Conservation (phyloP, 2,888 invertebrate species). For the Dioctria rufipes region DNA sequence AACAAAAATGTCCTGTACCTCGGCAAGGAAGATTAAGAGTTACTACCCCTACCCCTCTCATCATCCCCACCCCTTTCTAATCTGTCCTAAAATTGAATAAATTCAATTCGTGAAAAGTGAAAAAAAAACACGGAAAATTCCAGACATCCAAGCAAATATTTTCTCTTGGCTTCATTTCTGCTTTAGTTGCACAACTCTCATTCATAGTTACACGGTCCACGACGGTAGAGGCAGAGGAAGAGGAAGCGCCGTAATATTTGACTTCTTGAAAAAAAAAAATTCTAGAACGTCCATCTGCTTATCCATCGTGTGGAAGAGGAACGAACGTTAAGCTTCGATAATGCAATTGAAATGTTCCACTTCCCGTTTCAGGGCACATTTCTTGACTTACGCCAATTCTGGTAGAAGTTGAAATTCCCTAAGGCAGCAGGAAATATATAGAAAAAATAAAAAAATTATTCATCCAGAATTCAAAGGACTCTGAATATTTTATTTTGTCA, state of each 20-base stretch:
- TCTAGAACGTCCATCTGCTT: constrained; percentile 19
- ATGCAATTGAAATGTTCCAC: constrained; percentile 44
- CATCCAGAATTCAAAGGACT: constrained; percentile 7
- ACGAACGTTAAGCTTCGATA: constrained; percentile 19
- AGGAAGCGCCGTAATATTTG: neutral
- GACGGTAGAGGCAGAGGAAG: too few species aligned
- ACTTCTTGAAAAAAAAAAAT: neutral
- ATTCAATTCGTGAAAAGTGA: constrained; percentile 5
- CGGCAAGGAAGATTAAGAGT: neutral
- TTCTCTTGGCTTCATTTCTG: neutral
- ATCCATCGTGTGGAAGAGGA: neutral
- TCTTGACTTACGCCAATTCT: neutral
- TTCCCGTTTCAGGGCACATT: neutral
- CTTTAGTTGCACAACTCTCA: neutral
- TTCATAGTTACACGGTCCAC: neutral
- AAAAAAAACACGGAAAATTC: neutral
- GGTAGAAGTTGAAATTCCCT: neutral
- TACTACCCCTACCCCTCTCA: too few species aligned
- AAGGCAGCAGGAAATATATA: neutral
- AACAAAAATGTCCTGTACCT: constrained; percentile 13
- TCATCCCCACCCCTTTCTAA: too few species aligned
- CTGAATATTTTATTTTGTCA: constrained; percentile 45
- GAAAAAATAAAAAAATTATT: constrained; percentile 3
- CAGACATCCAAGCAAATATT: constrained; percentile 26
- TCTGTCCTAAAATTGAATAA: constrained; percentile 7